Percentiles rank a stretch among this genome's conserved stretches.
phyloP scores from a whole-genome alignment of 1,140 invertebrate genomes.

The Phymastichus coffea region DNA sequence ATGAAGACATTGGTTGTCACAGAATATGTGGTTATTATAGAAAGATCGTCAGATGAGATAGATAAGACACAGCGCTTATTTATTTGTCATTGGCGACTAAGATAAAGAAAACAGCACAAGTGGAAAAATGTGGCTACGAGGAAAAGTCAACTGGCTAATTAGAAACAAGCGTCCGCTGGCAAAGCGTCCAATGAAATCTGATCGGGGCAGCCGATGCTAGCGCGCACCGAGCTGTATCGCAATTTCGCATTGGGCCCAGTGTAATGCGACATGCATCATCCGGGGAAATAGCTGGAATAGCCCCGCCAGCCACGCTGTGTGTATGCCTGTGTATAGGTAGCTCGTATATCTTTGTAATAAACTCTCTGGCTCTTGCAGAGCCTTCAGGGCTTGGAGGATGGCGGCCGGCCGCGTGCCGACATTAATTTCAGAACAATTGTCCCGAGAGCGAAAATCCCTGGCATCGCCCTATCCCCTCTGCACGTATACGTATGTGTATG shows the following conservation, averaged over 20 bases:
- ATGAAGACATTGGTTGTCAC: too few relatives aligned
- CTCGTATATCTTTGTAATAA: constrained; percentile 50
- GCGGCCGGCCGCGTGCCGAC: constrained; percentile 37
- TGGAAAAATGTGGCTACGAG: too few relatives aligned
- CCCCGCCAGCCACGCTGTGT: constrained; percentile 36
- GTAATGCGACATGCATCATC: constrained; percentile 44
- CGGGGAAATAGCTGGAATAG: constrained; percentile 45
- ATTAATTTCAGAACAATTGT: constrained; percentile 50
- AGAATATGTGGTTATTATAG: too few relatives aligned
- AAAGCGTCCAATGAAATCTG: too few relatives aligned
- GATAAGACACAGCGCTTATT: too few relatives aligned
- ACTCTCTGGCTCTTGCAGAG: constrained; percentile 32
- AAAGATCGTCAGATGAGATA: too few relatives aligned
- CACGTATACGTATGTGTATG: not conserved
- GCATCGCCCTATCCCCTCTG: constrained; percentile 30
- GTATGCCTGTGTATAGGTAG: not conserved
- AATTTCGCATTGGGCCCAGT: too few relatives aligned
- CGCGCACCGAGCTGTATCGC: not conserved
- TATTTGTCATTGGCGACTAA: too few relatives aligned
- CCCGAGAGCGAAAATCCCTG: constrained; percentile 40
- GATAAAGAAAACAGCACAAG: too few relatives aligned
- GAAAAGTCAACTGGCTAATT: too few relatives aligned
- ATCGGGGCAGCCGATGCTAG: too few relatives aligned
- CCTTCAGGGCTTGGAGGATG: constrained; percentile 33
- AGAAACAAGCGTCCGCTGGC: too few relatives aligned